Percentiles rank a stretch among this genome's conserved stretches.
Conservation (phyloP, 2,113 vertebrate genomes). For the Elephas maximus region DNA sequence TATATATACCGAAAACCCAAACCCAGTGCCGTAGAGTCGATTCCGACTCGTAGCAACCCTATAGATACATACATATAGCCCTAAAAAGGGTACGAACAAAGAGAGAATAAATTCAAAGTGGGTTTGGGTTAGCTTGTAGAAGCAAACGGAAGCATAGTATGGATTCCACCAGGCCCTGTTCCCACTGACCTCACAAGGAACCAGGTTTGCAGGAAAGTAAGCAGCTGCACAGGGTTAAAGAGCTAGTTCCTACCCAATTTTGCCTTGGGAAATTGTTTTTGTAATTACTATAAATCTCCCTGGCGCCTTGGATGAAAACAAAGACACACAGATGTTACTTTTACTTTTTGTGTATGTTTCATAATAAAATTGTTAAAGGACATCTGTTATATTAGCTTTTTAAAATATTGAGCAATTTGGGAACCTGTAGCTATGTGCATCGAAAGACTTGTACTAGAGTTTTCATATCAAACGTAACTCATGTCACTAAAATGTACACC, state of each 20-base stretch:
- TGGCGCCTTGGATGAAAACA: neutral
- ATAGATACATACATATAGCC: neutral
- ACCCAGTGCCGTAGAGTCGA: too few species aligned
- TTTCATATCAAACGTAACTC: neutral
- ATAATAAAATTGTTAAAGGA: conserved; percentile 13
- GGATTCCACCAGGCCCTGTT: neutral
- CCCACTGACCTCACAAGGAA: neutral
- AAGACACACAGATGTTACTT: neutral
- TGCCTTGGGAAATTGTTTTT: neutral
- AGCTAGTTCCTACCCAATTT: neutral
- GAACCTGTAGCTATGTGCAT: neutral
- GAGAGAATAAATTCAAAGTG: conserved; percentile 56
- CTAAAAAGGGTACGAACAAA: conserved; percentile 67
- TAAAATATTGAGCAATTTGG: neutral
- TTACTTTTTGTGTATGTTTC: neutral
- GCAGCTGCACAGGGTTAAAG: neutral
- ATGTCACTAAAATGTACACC: neutral
- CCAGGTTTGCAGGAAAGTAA: neutral
- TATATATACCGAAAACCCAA: too few species aligned
- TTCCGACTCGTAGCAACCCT: too few species aligned
- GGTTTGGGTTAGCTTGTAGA: neutral
- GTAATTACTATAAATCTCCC: neutral
- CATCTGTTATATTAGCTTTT: neutral
- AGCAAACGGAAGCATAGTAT: neutral
- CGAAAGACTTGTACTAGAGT: neutral